Base-by-base conservation (phyloP, 2,797 vertebrate genomes). In the Peromyscus melanophrys region DNA sequence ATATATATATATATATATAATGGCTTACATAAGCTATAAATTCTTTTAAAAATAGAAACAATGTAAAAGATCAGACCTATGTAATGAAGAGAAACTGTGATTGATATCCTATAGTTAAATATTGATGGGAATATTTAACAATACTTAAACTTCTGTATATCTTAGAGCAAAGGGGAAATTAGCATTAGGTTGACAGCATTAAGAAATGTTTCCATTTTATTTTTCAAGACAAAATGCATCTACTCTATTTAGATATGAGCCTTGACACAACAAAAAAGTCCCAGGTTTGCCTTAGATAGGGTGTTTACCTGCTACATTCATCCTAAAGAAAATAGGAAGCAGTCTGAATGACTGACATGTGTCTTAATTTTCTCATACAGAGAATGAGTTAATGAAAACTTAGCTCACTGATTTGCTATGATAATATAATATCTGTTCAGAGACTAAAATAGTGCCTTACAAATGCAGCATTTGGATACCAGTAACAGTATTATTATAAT, bases 1-100 rank as follows among this genome's bases (percentile, higher is more conserved):
- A 97, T 97, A 97, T 96, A 98, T 98, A 97, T 97, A 97, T 96
- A 88, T 95, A 52, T 14, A 52, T 49, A 95, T 97, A 97, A 97
- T 31, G 93, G 88, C 69, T 94, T 96, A 67, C 91, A 52, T 34
- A 78, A 0, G 1, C 7, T 71, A 98, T 96, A 91, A 43, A 96
- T 95, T 97, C 59, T 95, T 95, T 94, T 94, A 96, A 97, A 97
- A 92, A 84, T 94, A 12, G 9, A 75, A 75, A 43, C 73, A 87
- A 86, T 92, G 73, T 93, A 97, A 37, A 37, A 37, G 92, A 96
- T 65, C 85, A 97, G 87, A 96, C n/a, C 1, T 96, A 97, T 96
- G 85, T 78, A 40, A 84, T 96, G 73, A 82, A 93, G 9, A 94
- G 16, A 86, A 81, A 92, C 65, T 96, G 78, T 97, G 94, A 55